phyloP scores from a whole-genome alignment of 2,113 vertebrate species.

The Oryzias celebensis region DNA sequence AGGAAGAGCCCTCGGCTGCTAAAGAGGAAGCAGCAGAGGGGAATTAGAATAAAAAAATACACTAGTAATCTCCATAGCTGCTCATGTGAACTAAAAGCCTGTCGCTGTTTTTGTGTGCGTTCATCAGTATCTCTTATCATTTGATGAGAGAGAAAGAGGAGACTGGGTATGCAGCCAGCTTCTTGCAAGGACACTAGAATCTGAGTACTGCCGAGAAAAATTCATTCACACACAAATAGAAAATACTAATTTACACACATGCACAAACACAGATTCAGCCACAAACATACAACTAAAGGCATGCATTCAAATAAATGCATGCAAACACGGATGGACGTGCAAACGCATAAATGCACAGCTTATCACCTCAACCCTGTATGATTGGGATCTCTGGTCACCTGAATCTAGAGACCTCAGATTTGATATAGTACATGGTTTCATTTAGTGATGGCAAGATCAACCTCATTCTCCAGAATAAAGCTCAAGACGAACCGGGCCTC shows the following conservation, averaged over 20 bases:
- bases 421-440: no score
- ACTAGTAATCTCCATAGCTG: conserved; percentile 60
- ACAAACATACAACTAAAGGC: no score
- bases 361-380: no score
- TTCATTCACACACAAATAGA: no score
- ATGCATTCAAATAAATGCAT: background rate
- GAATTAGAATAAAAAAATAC: conserved; percentile 43
- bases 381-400: no score
- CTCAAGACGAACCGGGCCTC: no score
- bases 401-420: no score
- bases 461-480: no score
- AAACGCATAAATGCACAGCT: no score
- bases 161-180: conserved; percentile 35
- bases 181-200: conserved; percentile 42
- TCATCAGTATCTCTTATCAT: conserved; percentile 67
- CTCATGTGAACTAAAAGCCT: conserved; percentile 37
- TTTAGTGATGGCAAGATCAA: no score
- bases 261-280: no score
- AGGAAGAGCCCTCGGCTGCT: conserved; percentile 32
- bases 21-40: conserved; percentile 21
- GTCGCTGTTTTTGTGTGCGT: conserved; percentile 34
- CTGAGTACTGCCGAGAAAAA: background rate
- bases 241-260: no score
- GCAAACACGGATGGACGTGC: conserved; percentile 12
- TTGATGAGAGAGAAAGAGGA: conserved; percentile 9